phyloP scores from a whole-genome alignment of 2,113 vertebrate genomes.

The Psittacara wagleri region DNA sequence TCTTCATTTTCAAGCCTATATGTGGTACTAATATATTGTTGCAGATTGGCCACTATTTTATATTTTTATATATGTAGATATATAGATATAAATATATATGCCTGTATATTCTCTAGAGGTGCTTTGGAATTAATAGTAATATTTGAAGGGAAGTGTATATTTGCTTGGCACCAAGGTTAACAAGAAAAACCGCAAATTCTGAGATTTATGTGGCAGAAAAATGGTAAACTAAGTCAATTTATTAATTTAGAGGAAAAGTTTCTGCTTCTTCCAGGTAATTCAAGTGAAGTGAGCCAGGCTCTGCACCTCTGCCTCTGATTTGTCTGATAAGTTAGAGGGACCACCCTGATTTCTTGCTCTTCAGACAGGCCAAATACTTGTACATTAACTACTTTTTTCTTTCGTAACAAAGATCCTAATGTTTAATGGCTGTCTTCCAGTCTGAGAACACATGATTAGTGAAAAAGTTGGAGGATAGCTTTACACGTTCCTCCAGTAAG shows the following conservation, averaged over 20 bases:
- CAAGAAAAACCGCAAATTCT: not conserved
- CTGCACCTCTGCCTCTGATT: not conserved
- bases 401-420: not conserved
- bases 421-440: not conserved
- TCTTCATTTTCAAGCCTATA: not conserved
- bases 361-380: not conserved
- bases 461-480: not conserved
- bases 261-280: not conserved
- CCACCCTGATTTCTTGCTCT: not conserved
- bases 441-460: not conserved
- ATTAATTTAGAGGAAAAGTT: not conserved
- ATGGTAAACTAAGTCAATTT: not conserved
- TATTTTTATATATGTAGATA: not conserved
- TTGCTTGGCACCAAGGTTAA: not conserved
- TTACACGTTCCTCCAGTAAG: not conserved
- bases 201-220: not conserved
- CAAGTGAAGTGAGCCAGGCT: not conserved
- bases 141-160: not conserved
- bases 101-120: not conserved
- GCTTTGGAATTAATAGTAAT: not conserved
- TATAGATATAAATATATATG: not conserved
- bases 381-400: not conserved
- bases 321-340: not conserved
- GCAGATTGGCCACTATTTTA: not conserved
- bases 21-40: not conserved